Evolutionary conservation across 2,113 vertebrate genomes (phyloP), one percentile per base, ranked within the genome.

Genomic region (Euleptes europaea): DNA sequence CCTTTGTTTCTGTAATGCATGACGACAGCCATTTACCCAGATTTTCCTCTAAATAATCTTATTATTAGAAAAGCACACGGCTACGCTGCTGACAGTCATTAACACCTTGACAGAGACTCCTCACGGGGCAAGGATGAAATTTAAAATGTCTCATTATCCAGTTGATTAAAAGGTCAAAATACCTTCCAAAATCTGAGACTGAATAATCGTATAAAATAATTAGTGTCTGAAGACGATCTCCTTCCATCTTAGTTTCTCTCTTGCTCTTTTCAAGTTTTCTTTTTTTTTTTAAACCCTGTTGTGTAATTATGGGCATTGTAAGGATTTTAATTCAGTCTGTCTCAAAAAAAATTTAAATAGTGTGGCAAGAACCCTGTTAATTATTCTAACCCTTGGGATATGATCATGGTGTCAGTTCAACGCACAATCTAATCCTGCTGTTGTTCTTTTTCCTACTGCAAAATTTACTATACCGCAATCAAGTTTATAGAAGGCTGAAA

Each of bases 141-240:
- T 93, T 87, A 92, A 90, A 92, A 19, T 78, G 75, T 69, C 86
- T 92, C 67, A 94, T 91, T 89, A 88, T 38, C 69, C 91, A 90
- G 87, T 72, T 90, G 81, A 93, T 89, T 91, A 92, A 83, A 91
- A 90, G 63, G 17, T 91, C 82, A 86, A 91, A 88, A 91, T 79
- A 81, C 82, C 40, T 80, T 86, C 63, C 63, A 9, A 91, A 72
- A 49, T 86, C 44, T 86, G 83, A 80, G 49, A 88, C 17, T 85
- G 88, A 95, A 92, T n/a, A 78, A 89, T 86, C 47, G 51, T 74
- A 89, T 70, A 51, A 92, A 93, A 89, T 95, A 94, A 95, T 90
- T 95, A 91, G 81, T 93, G 88, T 86, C 75, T 72, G 38, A 66
- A 63, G 31, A 84, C 88, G 79, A 31, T n/a, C 60, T 67, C 78